These are phyloP conservation scores for Coccyzus lansbergi DNA, from an alignment of 2,797 vertebrate genomes.

Conservation along the genomic window DNA sequence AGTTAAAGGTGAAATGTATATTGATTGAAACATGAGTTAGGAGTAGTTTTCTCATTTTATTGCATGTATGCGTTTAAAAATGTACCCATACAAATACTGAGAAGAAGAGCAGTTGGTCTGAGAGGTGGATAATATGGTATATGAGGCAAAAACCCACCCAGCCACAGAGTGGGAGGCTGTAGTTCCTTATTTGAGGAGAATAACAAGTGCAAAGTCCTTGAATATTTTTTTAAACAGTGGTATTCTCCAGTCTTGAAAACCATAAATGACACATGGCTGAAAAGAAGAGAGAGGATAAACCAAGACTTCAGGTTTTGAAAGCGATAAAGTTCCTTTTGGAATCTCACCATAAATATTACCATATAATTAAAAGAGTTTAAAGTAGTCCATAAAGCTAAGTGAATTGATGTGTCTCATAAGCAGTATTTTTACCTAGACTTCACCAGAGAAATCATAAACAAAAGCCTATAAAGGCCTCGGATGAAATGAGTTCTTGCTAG, in stretches of 20 bases:
- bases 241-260: neutral
- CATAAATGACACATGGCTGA: neutral
- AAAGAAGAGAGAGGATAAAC: neutral
- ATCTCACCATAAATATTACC: conserved; percentile 67
- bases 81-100: neutral
- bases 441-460: conserved; percentile 70
- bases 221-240: neutral
- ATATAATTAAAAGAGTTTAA: conserved; percentile 72
- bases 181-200: neutral
- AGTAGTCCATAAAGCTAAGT: conserved; percentile 66
- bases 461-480: conserved; percentile 63
- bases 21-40: neutral
- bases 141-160: neutral
- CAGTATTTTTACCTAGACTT: conserved; percentile 70
- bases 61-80: neutral
- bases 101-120: neutral
- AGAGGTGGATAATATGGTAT: neutral
- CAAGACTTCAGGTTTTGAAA: conserved; percentile 45
- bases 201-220: neutral
- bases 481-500: conserved; percentile 59
- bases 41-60: neutral
- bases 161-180: neutral
- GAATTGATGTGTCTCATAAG: conserved; percentile 69
- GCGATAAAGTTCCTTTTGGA: conserved; percentile 44
- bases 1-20: neutral